Percentiles rank a stretch among this genome's conserved stretches.
phyloP scores from a whole-genome alignment of 2,888 invertebrate species.

The Melinaea menophilus region DNA sequence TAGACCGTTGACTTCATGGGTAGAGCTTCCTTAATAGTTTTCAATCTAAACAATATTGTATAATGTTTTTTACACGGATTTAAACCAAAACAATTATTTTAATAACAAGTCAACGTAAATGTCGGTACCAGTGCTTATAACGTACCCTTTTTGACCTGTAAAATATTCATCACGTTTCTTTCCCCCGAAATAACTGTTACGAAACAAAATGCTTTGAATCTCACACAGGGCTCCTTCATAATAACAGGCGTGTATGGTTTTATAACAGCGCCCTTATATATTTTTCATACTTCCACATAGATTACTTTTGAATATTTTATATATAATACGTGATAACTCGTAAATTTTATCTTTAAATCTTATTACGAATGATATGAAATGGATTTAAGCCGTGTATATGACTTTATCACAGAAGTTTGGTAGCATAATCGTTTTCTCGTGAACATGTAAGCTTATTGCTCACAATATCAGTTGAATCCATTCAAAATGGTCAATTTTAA shows the following conservation, averaged over 20 bases:
- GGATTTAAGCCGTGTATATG: no score
- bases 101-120: slow-evolving; percentile 25
- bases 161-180: slow-evolving; percentile 34
- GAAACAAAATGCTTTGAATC: slow-evolving; percentile 21
- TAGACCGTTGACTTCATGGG: no score
- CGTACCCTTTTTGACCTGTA: slow-evolving; percentile 28
- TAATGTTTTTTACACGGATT: neutral
- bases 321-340: neutral
- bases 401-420: no score
- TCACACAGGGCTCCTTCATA: slow-evolving; percentile 5
- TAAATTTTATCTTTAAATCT: no score
- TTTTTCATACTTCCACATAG: slow-evolving; percentile 15
- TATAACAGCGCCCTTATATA: slow-evolving; percentile 9
- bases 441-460: no score
- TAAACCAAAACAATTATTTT: slow-evolving; percentile 18
- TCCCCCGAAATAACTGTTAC: slow-evolving; percentile 22
- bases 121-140: slow-evolving; percentile 24
- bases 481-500: no score
- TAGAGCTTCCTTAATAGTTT: neutral
- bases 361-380: no score
- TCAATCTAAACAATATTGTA: neutral
- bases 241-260: slow-evolving; percentile 6
- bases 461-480: no score
- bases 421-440: no score
- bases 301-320: slow-evolving; percentile 9